Conservation (phyloP, 2,113 vertebrate species). For the Heliornis fulica region DNA sequence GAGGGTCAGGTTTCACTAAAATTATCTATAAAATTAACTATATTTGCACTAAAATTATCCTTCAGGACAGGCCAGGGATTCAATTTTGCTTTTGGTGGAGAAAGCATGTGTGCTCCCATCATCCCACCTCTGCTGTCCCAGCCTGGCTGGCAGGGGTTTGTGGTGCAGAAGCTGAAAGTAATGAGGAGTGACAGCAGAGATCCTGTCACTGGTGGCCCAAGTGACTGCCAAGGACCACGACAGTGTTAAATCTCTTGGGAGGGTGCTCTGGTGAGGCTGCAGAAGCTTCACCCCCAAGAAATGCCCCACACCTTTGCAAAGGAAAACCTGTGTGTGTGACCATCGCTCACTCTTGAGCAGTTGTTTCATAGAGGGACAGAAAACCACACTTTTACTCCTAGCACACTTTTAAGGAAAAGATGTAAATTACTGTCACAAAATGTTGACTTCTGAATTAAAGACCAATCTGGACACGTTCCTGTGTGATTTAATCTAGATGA, state of each 20-base stretch:
- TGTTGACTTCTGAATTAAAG: not conserved
- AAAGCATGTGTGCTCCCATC: fast-evolving
- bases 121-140: fast-evolving
- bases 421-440: not conserved
- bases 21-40: too few relatives aligned
- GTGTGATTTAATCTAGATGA: too few relatives aligned
- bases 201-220: not conserved
- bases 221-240: not conserved
- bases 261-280: not conserved
- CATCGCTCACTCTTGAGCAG: not conserved
- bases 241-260: not conserved
- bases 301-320: too few relatives aligned
- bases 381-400: not conserved
- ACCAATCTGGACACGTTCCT: too few relatives aligned
- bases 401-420: not conserved
- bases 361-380: not conserved
- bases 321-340: not conserved
- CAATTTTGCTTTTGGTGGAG: not conserved
- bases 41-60: constrained; percentile 23
- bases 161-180: not conserved
- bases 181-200: not conserved
- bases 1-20: not conserved
- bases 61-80: not conserved
- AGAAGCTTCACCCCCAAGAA: too few relatives aligned
- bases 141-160: not conserved